Conservation (phyloP, 2,113 vertebrate genomes). For the Ovis canadensis region DNA sequence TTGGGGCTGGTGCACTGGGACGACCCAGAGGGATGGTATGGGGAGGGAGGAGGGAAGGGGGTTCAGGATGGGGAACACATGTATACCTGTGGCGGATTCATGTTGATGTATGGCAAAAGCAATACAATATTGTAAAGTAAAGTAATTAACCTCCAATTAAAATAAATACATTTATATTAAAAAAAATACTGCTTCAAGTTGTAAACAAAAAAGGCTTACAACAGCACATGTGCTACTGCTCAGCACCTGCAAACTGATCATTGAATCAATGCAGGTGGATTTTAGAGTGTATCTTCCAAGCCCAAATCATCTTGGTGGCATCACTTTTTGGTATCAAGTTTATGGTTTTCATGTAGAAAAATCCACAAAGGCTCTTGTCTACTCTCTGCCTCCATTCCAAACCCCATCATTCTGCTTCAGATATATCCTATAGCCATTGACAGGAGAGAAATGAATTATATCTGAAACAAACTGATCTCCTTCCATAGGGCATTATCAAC, state of each 20-base stretch:
- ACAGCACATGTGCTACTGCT: neutral
- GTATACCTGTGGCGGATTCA: too few species aligned
- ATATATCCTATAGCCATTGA: neutral
- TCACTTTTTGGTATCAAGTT: neutral
- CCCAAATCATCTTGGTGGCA: conserved; percentile 45
- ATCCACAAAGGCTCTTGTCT: neutral
- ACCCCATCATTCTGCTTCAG: neutral
- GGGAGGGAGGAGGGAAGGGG: too few species aligned
- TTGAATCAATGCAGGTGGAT: conserved; percentile 27
- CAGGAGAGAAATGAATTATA: conserved; percentile 33
- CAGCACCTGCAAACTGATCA: conserved; percentile 12
- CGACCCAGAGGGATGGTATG: accelerated
- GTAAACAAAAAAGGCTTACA: neutral
- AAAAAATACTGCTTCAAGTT: neutral
- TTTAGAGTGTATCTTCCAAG: conserved; percentile 22
- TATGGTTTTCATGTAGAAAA: conserved; percentile 35
- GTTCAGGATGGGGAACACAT: too few species aligned
- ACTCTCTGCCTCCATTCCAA: neutral
- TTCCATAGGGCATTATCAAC: conserved; percentile 46
- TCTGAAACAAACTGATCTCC: conserved; percentile 50
- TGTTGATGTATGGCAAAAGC: too few species aligned
- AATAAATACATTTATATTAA: too few species aligned
- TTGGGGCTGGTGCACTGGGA: too few species aligned
- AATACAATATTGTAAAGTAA: too few species aligned
- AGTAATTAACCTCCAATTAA: too few species aligned